Evolutionary conservation across 1,140 invertebrate genomes (phyloP), one percentile per base, ranked within the genome.

Genomic region (Phthorimaea operculella): DNA sequence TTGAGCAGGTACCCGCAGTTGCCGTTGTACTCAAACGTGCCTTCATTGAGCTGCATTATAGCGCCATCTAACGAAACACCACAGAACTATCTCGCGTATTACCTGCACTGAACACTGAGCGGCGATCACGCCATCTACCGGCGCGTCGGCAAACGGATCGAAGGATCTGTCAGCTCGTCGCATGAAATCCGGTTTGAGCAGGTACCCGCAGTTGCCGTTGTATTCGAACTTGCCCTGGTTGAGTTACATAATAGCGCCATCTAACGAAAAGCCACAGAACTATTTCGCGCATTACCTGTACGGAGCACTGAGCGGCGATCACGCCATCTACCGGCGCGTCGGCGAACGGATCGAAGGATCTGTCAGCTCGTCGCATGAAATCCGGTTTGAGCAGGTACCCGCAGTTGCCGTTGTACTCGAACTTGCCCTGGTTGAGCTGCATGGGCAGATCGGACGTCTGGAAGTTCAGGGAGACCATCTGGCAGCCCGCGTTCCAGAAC

Each of bases 141-240:
- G 98, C 59, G 96, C 96, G 87, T 99, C 98, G 14, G 98, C 97
- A 79, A 99, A 99, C 0, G 98, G 98, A 87, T 99, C 98, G 81
- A 99, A 99, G 69, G 92, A 95, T 68, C 96, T 89, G 85, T 99
- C 98, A 4, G 94, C 91, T 49, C 98, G 88, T 61, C 98, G 88
- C 98, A 99, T 99, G 87, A 99, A 99, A 85, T 99, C 98, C 1
- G 98, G 98, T 82, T 99, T 99, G 53, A 99, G 87, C 11, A 99
- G 87, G 86, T 98, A 99, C 4, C 98, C 97, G 72, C 92, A 97
- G 70, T 95, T 95, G 16, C 96, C 97, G 77, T 98, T 98, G 77
- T 98, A 98, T 82, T 99, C 98, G 87, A 99, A 99, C 89, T 99
- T 99, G 60, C 98, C 98, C 88, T 99, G 98, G 87, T 99, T 99